phyloP scores from a whole-genome alignment of 2,797 vertebrate genomes.

The Kryptolebias ocellatus region DNA sequence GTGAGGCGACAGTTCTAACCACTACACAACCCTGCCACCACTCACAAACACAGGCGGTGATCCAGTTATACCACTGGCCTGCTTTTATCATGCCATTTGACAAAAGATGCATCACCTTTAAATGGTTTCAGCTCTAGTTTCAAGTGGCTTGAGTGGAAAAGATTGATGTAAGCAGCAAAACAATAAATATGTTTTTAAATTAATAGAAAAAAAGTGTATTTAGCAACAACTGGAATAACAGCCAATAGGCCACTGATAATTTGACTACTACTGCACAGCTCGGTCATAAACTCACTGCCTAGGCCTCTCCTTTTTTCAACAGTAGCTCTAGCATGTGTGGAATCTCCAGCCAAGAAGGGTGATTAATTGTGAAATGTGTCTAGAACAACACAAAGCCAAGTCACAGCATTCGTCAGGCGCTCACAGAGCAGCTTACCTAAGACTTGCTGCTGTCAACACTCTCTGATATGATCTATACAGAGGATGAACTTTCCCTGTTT shows the following conservation, averaged over 20 bases:
- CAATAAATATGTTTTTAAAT: background rate
- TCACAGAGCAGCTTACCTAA: conserved; percentile 72
- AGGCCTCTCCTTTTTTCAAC: conserved; percentile 20
- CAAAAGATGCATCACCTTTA: background rate
- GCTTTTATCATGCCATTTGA: background rate
- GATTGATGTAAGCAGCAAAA: background rate
- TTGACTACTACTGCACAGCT: conserved; percentile 9
- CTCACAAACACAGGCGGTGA: background rate
- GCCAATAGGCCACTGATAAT: background rate
- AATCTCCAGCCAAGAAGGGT: conserved; percentile 56
- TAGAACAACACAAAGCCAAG: conserved; percentile 66
- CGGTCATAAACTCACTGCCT: background rate
- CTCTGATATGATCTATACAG: conserved; percentile 78
- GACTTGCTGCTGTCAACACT: conserved; percentile 80
- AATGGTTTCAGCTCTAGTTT: background rate
- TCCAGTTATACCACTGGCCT: background rate
- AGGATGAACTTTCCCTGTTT: conserved; percentile 79
- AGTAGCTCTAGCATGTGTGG: conserved; percentile 39
- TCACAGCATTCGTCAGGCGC: conserved; percentile 52
- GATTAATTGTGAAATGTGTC: conserved; percentile 76
- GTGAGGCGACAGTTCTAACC: background rate
- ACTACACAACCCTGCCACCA: background rate
- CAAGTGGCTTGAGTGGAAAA: background rate
- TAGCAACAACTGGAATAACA: too few species aligned
- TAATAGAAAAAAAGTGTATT: too few species aligned